phyloP scores from a whole-genome alignment of 1,140 invertebrate species.

The Drosophila funebris region DNA sequence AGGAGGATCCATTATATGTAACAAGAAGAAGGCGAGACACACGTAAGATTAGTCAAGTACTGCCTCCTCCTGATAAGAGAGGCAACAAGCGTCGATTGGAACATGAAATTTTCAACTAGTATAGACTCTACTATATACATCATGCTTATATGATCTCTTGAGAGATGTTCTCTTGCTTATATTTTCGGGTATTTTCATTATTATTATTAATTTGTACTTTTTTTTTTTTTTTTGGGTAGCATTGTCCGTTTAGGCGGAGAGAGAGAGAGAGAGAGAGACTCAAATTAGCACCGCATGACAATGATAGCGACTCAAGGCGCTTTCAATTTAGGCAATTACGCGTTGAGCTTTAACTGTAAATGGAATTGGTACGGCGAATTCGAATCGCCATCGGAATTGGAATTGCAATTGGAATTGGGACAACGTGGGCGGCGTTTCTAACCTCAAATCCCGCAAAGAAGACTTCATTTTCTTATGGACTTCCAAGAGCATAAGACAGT shows the following conservation, averaged over 20 bases:
- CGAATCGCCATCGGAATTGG: conserved; percentile 7
- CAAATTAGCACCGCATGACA: conserved; percentile 69
- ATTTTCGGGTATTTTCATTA: too few relatives aligned
- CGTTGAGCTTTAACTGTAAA: conserved; percentile 42
- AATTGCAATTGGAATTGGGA: conserved; percentile 20
- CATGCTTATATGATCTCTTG: not conserved
- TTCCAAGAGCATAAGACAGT: too few relatives aligned
- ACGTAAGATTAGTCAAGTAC: conserved; percentile 34
- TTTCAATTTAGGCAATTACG: conserved; percentile 79
- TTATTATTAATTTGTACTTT: too few relatives aligned
- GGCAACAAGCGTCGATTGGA: conserved; percentile 18
- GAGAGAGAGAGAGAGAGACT: too few relatives aligned
- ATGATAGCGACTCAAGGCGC: conserved; percentile 77
- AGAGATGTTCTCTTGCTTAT: not conserved
- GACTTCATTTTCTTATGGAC: not conserved
- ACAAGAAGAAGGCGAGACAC: conserved; percentile 1
- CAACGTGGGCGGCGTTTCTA: conserved; percentile 31
- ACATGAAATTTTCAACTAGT: conserved; percentile 12
- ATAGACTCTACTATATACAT: too few relatives aligned
- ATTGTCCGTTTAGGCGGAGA: conserved; percentile 25
- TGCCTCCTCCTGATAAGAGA: conserved; percentile 30
- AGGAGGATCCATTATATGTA: conserved; percentile 21
- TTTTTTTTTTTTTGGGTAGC: conserved; percentile 24
- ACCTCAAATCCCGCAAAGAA: conserved; percentile 17
- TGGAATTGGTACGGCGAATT: conserved; percentile 23